Evolutionary conservation across 2,797 vertebrate species (phyloP), one percentile per base, ranked within the genome.

Genomic region (Nasua narica): DNA sequence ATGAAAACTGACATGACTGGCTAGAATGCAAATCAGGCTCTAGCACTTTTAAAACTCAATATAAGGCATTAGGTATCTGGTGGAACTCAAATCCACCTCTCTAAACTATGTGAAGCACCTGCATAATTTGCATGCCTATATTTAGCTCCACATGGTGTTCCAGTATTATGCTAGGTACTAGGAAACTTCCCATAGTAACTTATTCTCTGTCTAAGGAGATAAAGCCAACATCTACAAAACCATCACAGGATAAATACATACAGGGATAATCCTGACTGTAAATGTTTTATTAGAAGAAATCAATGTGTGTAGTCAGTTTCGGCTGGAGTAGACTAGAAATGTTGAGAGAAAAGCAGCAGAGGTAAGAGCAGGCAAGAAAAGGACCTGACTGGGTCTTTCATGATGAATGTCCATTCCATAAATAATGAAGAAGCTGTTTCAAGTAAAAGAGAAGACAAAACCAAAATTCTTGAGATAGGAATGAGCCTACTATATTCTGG

Each of bases 241-340:
- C 15, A 48, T 35, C 25, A 3, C 3, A 12, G 32, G 29, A 85
- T 54, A 77, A 43, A 50, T 46, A 56, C 13, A 21, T 6, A 35
- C 12, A 16, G 3, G 10, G 16, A 13, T 19, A 9, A 52, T 25
- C n/a, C 23, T 70, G 6, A 60, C 23, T 35, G 29, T 37, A 43
- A 76, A 81, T 23, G 60, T 13, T 43, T 40, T 5, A 7, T 32
- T 29, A 27, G 19, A 74, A 65, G 23, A 65, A 40, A 54, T 43
- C 1, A n/a, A 4, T 40, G 32, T n/a, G 1, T 52, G 13, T 27
- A 11, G 18, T 58, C 1, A 1, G 4, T n/a, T 1, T 29, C 12
- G 8, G 50, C 60, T 83, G 3, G 35, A 58, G 5, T 32, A 29
- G 10, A 21, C 69, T 60, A 48, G 62, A 91, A 72, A 78, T 23